A percentile compares a stretch with the other conserved stretches of the same genome.
Conservation (phyloP, 2,888 invertebrate species). For the Scaptodrosophila latifasciaeformis region DNA sequence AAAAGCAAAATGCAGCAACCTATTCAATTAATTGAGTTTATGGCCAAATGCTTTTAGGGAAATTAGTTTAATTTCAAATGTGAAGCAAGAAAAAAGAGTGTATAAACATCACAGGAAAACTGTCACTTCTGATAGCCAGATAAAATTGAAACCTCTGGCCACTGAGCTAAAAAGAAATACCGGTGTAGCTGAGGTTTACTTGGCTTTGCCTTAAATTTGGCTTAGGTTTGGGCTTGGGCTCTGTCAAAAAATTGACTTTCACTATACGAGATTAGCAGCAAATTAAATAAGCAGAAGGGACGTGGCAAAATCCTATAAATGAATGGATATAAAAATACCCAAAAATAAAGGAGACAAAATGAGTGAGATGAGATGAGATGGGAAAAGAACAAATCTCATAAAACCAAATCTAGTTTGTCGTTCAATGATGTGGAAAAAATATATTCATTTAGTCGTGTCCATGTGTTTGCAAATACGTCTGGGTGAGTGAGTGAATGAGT, state of each 20-base stretch:
- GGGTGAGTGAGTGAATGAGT: constrained; percentile 10
- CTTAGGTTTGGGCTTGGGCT: too few relatives aligned
- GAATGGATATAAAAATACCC: constrained; percentile 28
- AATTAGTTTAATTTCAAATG: constrained; percentile 57
- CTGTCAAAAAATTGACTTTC: constrained; percentile 50
- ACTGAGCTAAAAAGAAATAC: not conserved
- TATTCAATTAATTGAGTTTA: constrained; percentile 64
- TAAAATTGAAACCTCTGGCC: constrained; percentile 3
- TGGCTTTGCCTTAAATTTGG: too few relatives aligned
- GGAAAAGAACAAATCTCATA: constrained; percentile 66
- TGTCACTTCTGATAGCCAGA: constrained; percentile 48
- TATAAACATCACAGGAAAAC: constrained; percentile 1
- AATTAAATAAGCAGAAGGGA: constrained; percentile 61
- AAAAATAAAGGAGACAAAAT: constrained; percentile 46
- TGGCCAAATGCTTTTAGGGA: constrained; percentile 65
- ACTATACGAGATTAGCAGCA: constrained; percentile 62
- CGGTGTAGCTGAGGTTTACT: too few relatives aligned
- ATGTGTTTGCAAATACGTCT: not conserved
- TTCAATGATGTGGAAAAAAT: constrained; percentile 65
- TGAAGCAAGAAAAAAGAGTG: constrained; percentile 17
- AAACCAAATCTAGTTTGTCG: constrained; percentile 67
- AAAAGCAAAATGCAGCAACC: too few relatives aligned
- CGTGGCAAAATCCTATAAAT: constrained; percentile 37
- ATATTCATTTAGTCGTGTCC: constrained; percentile 40
- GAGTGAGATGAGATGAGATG: too few relatives aligned